These are phyloP conservation scores for Contarinia nasturtii DNA, from an alignment of 1,140 invertebrate genomes.

Conservation along the genomic window DNA sequence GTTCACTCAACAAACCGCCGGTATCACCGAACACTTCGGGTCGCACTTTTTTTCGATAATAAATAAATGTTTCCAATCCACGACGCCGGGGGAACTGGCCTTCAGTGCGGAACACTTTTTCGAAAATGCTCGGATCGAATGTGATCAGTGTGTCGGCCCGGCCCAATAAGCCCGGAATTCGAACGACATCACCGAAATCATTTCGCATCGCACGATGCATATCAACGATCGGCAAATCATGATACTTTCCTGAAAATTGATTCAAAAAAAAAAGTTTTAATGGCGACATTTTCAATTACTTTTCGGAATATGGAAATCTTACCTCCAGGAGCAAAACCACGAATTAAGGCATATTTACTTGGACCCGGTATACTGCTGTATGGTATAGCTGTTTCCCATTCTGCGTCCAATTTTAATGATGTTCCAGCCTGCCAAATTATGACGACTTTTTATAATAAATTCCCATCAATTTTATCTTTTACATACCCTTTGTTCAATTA, in stretches of 20 bases:
- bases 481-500: no score
- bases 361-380: conserved; percentile 13
- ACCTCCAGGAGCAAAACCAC: conserved; percentile 15
- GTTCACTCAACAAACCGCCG: conserved; percentile 1
- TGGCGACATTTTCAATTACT: no score
- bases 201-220: background rate
- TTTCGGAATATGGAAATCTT: no score
- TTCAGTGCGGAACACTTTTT: conserved; percentile 7
- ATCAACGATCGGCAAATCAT: background rate
- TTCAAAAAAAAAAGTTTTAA: no score
- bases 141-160: conserved; percentile 1
- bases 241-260: background rate
- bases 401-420: conserved; percentile 8
- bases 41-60: conserved; percentile 6
- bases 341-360: conserved; percentile 5
- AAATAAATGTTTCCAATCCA: conserved; percentile 2
- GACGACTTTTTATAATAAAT: no score
- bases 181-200: conserved; percentile 6
- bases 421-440: no score
- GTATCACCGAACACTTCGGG: conserved; percentile 5
- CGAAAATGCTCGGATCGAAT: conserved; percentile 6
- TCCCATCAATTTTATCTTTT: no score
- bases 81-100: conserved; percentile 4
- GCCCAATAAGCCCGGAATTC: conserved; percentile 3
- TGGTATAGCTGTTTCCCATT: conserved; percentile 13